Conservation (phyloP, 2,113 vertebrate genomes). For the Saguinus midas region DNA sequence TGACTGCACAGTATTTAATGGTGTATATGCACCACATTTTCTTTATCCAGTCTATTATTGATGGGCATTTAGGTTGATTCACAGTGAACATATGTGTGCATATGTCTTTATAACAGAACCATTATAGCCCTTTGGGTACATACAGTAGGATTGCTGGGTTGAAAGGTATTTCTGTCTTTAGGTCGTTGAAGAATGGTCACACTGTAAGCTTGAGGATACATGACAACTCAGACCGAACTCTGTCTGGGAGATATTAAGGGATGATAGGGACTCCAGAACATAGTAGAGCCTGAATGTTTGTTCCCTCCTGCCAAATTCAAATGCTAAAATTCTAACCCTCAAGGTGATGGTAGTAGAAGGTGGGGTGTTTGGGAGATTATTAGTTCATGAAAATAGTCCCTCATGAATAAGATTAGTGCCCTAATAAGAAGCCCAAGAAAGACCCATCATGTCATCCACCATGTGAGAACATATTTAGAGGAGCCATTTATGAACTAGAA, state of each 20-base stretch:
- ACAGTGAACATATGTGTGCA: too few species aligned
- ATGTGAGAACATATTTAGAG: neutral
- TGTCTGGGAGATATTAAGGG: neutral
- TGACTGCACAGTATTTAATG: too few species aligned
- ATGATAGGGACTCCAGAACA: neutral
- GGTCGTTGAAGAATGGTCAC: too few species aligned
- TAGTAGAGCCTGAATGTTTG: neutral
- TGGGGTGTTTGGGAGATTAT: neutral
- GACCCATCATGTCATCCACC: neutral
- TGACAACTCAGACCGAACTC: neutral
- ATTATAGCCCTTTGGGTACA: too few species aligned
- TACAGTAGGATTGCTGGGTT: too few species aligned
- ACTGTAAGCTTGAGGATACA: neutral
- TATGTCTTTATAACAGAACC: too few species aligned
- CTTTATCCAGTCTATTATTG: too few species aligned
- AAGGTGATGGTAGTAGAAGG: neutral
- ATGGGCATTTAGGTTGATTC: too few species aligned
- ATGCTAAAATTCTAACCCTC: neutral
- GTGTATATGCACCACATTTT: too few species aligned
- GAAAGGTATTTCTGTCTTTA: too few species aligned
- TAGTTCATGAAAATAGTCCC: neutral
- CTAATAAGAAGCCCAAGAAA: neutral
- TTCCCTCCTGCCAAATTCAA: neutral
- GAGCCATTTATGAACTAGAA: neutral
- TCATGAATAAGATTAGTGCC: neutral